A percentile compares a stretch with the other conserved stretches of the same genome.
Evolutionary conservation across 2,888 invertebrate genomes (phyloP).

Genomic region (Sarcophaga caerulescens): DNA sequence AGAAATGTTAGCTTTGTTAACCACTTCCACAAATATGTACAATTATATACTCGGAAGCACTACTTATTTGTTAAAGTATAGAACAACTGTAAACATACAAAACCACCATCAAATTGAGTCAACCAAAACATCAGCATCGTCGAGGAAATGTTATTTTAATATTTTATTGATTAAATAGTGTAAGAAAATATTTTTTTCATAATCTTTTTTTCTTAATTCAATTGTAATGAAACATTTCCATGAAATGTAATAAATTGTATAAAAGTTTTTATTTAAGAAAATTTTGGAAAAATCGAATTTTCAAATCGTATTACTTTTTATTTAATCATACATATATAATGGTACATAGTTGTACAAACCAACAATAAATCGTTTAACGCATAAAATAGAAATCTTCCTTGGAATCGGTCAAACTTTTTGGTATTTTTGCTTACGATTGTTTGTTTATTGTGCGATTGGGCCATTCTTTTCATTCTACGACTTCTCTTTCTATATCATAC

Average conservation of each 20-base stretch:
- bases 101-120: slow-evolving; percentile 19
- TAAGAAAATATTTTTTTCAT: slow-evolving; percentile 58
- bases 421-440: too few species aligned
- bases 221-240: slow-evolving; percentile 73
- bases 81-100: slow-evolving; percentile 1
- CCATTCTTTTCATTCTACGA: too few species aligned
- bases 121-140: not conserved
- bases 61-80: not conserved
- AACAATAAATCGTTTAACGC: too few species aligned
- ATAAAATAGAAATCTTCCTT: too few species aligned
- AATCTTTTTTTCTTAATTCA: slow-evolving; percentile 1
- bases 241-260: slow-evolving; percentile 72
- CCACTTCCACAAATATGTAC: slow-evolving; percentile 69
- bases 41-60: slow-evolving; percentile 49
- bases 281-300: too few species aligned
- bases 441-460: too few species aligned
- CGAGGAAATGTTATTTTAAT: not conserved
- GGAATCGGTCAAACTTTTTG: too few species aligned
- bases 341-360: too few species aligned
- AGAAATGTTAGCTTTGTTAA: slow-evolving; percentile 78
- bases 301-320: too few species aligned
- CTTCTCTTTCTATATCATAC: too few species aligned
- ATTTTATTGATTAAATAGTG: not conserved
- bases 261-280: slow-evolving; percentile 54
- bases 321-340: too few species aligned